Evolutionary conservation across 2,113 vertebrate species (phyloP).

Genomic region (Triplophysa siluroides): DNA sequence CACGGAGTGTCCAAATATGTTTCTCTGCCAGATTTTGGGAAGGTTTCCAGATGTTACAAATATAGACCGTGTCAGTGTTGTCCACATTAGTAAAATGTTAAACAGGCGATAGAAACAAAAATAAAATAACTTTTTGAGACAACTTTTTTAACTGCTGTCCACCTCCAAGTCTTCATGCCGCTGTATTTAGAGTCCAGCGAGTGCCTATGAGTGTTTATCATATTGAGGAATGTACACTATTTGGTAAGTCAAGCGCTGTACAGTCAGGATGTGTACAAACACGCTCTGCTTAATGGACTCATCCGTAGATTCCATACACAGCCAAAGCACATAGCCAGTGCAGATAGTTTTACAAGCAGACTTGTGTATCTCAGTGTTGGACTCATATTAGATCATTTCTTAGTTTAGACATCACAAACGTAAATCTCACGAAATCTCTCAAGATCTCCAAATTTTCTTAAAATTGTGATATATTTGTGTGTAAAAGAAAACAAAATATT

Average conservation of each 20-base stretch:
- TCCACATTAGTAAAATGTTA: not conserved
- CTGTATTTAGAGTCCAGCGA: constrained; percentile 31
- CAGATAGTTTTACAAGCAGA: constrained; percentile 11
- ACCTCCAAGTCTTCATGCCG: too few species aligned
- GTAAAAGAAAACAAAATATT: too few species aligned
- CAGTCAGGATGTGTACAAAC: constrained; percentile 66
- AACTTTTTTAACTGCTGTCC: too few species aligned
- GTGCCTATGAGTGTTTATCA: constrained; percentile 62
- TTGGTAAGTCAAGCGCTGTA: constrained; percentile 70
- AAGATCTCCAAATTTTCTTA: not conserved
- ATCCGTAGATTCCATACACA: constrained; percentile 34
- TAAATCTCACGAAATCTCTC: not conserved
- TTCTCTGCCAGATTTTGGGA: constrained; percentile 65
- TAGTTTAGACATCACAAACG: not conserved
- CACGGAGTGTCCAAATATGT: constrained; percentile 38
- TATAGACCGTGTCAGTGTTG: constrained; percentile 19
- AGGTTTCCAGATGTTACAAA: constrained; percentile 61
- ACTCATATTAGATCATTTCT: not conserved
- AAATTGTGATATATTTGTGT: too few species aligned
- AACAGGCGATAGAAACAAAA: not conserved
- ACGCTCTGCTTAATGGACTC: constrained; percentile 64
- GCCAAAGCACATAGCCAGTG: constrained; percentile 29
- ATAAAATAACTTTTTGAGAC: not conserved
- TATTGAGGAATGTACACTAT: constrained; percentile 73
- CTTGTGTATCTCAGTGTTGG: not conserved